Percentiles rank a stretch among this genome's conserved stretches.
These are phyloP conservation scores for Phoeniculus purpureus DNA, from an alignment of 2,797 vertebrate genomes.

Conservation along the genomic window DNA sequence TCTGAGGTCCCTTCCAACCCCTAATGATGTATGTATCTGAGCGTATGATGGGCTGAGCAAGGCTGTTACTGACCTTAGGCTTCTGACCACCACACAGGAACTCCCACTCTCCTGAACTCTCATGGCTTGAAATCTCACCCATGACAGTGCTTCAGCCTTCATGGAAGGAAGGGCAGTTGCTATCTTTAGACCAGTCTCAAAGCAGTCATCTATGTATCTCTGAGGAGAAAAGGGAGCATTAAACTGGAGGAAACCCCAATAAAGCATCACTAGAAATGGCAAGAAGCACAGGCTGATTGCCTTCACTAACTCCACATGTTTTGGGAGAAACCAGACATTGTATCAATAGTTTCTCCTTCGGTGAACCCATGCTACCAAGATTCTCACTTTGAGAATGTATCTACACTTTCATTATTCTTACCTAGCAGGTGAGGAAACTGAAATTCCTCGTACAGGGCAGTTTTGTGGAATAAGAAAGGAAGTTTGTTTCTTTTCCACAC, in stretches of 20 bases:
- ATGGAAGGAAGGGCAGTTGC: fast-evolving
- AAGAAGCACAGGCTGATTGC: not conserved
- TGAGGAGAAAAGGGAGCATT: not conserved
- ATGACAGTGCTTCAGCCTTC: not conserved
- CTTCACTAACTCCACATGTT: not conserved
- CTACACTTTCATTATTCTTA: not conserved
- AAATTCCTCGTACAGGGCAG: not conserved
- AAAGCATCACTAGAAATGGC: not conserved
- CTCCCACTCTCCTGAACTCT: not conserved
- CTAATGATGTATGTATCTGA: no score
- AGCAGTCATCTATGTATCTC: not conserved
- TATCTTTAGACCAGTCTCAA: not conserved
- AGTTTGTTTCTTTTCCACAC: not conserved
- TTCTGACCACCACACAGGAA: not conserved
- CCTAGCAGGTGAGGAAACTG: not conserved
- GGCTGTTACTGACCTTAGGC: not conserved
- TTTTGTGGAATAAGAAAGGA: not conserved
- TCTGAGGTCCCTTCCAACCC: no score
- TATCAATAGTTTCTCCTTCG: not conserved
- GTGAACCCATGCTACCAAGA: not conserved
- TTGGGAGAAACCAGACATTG: not conserved
- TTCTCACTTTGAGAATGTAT: not conserved
- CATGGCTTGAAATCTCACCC: not conserved
- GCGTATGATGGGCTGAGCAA: not conserved
- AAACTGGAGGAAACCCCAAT: not conserved